phyloP scores from a whole-genome alignment of 2,888 invertebrate species.

The Tetragonula carbonaria region DNA sequence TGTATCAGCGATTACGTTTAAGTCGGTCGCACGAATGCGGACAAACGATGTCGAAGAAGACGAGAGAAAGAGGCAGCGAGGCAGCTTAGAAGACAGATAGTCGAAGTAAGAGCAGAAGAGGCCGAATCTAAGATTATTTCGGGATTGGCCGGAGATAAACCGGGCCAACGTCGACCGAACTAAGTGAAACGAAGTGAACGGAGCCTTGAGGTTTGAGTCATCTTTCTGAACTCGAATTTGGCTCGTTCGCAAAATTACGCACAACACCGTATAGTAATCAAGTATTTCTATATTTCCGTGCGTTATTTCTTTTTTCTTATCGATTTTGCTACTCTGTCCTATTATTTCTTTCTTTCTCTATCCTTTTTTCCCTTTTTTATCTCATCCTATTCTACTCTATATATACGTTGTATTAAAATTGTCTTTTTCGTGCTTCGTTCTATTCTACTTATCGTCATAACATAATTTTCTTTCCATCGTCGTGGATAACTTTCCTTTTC shows the following conservation, averaged over 20 bases:
- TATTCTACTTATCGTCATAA: not conserved
- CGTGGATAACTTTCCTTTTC: not conserved
- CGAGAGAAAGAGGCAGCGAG: slow-evolving; percentile 48
- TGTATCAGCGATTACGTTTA: slow-evolving; percentile 36
- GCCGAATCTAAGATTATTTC: slow-evolving; percentile 81
- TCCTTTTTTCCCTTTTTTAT: too few species aligned
- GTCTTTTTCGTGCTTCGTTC: not conserved
- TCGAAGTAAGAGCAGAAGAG: slow-evolving; percentile 71
- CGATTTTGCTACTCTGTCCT: not conserved
- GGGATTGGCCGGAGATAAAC: slow-evolving; percentile 80
- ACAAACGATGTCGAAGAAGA: slow-evolving; percentile 43
- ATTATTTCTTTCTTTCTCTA: not conserved
- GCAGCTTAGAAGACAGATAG: slow-evolving; percentile 58
- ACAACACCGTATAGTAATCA: slow-evolving; percentile 66
- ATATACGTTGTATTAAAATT: too few species aligned
- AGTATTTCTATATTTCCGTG: slow-evolving; percentile 27
- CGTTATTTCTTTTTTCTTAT: not conserved
- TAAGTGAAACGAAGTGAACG: slow-evolving; percentile 66
- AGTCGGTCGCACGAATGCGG: slow-evolving; percentile 48
- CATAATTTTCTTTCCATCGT: not conserved
- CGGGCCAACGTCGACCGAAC: slow-evolving; percentile 79
- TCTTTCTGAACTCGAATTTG: slow-evolving; percentile 67
- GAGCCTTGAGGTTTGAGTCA: slow-evolving; percentile 79
- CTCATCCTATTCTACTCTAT: not conserved
- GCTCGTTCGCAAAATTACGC: slow-evolving; percentile 66